A percentile compares a stretch with the other conserved stretches of the same genome.
phyloP scores from a whole-genome alignment of 2,113 vertebrate species.

The Phylloscopus trochiloides region DNA sequence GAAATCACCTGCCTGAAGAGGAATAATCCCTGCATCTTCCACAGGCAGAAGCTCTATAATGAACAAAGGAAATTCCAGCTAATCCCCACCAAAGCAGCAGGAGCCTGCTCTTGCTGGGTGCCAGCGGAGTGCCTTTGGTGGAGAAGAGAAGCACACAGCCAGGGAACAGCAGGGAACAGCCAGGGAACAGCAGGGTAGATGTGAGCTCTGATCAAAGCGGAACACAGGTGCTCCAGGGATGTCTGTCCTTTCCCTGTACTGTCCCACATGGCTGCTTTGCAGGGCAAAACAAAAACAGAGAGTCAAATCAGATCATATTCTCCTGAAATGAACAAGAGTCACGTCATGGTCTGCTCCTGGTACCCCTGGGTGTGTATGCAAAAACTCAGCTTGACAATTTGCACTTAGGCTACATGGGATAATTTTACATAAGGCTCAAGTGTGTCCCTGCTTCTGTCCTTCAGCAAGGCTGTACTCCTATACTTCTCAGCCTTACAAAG shows the following conservation, averaged over 20 bases:
- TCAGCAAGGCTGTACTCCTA: neutral
- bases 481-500: neutral
- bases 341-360: fast-evolving
- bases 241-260: neutral
- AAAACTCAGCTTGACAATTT: neutral
- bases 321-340: neutral
- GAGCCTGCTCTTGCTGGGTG: fast-evolving
- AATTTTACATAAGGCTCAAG: neutral
- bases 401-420: neutral
- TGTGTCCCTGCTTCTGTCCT: neutral
- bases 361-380: neutral
- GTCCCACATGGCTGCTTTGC: fast-evolving
- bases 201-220: neutral
- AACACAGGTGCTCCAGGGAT: neutral
- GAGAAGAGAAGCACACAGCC: neutral
- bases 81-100: neutral
- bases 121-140: neutral
- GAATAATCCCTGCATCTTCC: neutral
- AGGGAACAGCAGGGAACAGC: neutral
- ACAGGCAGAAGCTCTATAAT: neutral
- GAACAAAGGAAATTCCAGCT: neutral
- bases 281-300: neutral
- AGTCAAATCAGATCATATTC: neutral
- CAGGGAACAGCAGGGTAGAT: neutral
- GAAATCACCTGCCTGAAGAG: neutral